Base-by-base conservation (phyloP, 2,888 invertebrate genomes). In the Polyommatus iphigenia region DNA sequence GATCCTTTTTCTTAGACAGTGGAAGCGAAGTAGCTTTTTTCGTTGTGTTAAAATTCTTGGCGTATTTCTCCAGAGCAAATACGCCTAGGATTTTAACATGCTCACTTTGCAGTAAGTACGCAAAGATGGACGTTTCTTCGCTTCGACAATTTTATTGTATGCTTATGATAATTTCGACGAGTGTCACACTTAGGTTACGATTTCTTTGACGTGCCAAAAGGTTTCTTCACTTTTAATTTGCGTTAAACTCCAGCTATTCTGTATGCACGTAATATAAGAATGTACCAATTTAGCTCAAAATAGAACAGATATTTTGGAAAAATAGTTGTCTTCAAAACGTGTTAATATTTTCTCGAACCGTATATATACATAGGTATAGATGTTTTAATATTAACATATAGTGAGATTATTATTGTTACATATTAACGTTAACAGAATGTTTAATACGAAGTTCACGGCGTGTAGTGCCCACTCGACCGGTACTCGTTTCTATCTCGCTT, bases 161-260 rank as follows among this genome's bases (percentile, higher is more conserved):
- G 73, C 46, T 46, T 46, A 46, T 73, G 13, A 20, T 41, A 46
- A 73, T 73, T 46, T 73, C 13, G 13, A 75, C 46, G 71, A 76
- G 71, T 57, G 72, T 78, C 79, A 80, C 80, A 82, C 80, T 77
- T 77, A 72, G 73, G 71, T 76, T 77, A 79, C 80, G 80, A 79
- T 82, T 82, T 79, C 79, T 29, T 79, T 79, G 75, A 82, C 81
- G 83, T 83, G 83, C 83, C 83, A 83, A 83, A 83, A 77, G 80
- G 80, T 54, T 59, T 79, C 79, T 79, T 78, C 72, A 50, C 67
- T 79, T 77, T 79, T 78, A 67, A 71, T 78, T 80, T 78, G 79
- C 79, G 78, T 62, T 71, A 77, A 77, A 81, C 76, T 78, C 80
- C 50, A 5, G 54, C 75, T 54, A 67, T 59, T 57, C 57, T 10